phyloP scores from a whole-genome alignment of 1,140 invertebrate genomes.

The Psilanteris sp. region DNA sequence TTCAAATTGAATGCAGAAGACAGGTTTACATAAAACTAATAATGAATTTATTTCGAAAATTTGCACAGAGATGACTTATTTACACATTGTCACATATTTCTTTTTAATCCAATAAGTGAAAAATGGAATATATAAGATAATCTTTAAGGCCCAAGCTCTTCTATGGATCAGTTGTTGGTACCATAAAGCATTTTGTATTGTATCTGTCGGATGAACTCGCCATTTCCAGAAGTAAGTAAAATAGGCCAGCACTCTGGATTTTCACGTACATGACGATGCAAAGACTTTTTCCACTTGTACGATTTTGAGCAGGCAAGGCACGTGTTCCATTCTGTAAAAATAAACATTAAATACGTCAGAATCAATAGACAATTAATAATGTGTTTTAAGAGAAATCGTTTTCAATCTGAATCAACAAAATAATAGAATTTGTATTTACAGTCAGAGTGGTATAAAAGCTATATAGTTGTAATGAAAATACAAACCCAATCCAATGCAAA shows the following conservation, averaged over 20 bases:
- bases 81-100: constrained; percentile 16
- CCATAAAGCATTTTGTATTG: constrained; percentile 75
- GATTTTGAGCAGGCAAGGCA: constrained; percentile 79
- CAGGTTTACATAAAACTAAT: constrained; percentile 37
- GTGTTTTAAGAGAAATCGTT: too few species aligned
- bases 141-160: constrained; percentile 6
- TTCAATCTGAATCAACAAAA: too few species aligned
- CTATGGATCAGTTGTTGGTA: constrained; percentile 40
- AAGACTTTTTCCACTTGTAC: constrained; percentile 80
- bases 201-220: constrained; percentile 76
- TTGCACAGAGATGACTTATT: constrained; percentile 30
- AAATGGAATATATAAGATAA: too few species aligned
- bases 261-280: constrained; percentile 80
- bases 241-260: constrained; percentile 77
- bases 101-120: neutral
- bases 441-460: neutral
- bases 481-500: constrained; percentile 18
- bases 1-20: constrained; percentile 12
- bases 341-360: constrained; percentile 44
- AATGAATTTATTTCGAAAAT: constrained; percentile 43
- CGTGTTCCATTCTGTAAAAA: constrained; percentile 69
- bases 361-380: neutral
- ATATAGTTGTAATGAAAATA: constrained; percentile 17
- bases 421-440: too few species aligned
- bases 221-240: constrained; percentile 72